Evolutionary conservation across 1,140 invertebrate species (phyloP).

Genomic region (Teleogryllus occipitalis): DNA sequence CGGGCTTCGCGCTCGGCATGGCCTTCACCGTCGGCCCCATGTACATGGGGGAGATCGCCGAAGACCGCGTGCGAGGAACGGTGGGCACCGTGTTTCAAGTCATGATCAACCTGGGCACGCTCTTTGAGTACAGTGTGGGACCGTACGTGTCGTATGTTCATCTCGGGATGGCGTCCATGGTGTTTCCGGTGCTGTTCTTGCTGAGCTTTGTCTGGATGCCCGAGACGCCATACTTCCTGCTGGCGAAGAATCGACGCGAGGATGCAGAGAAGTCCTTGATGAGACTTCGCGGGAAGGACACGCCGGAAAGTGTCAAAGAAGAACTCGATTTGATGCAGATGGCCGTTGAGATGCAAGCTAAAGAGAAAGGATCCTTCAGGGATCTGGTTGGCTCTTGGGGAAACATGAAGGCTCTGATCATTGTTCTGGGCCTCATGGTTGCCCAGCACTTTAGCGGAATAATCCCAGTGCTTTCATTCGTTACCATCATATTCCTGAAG

Average conservation of each 20-base stretch:
- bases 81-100: constrained; percentile 61
- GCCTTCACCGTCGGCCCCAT: constrained; percentile 54
- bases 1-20: constrained; percentile 58
- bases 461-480: constrained; percentile 60
- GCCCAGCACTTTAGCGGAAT: constrained; percentile 62
- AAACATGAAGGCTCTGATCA: constrained; percentile 39
- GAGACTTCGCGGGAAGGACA: constrained; percentile 46
- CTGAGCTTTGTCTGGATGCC: constrained; percentile 59
- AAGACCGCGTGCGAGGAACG: constrained; percentile 56
- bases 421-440: constrained; percentile 43
- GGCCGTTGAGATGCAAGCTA: constrained; percentile 32
- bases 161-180: constrained; percentile 42
- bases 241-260: constrained; percentile 44
- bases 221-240: constrained; percentile 67
- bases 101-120: constrained; percentile 51
- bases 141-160: constrained; percentile 47
- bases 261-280: constrained; percentile 53
- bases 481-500: constrained; percentile 40
- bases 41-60: constrained; percentile 57
- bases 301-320: constrained; percentile 24
- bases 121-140: constrained; percentile 57
- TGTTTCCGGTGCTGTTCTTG: constrained; percentile 50
- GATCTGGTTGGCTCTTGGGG: constrained; percentile 38
- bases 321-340: constrained; percentile 36
- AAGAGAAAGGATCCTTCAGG: constrained; percentile 32